phyloP scores from a whole-genome alignment of 2,113 vertebrate genomes.

The Acinonyx jubatus region DNA sequence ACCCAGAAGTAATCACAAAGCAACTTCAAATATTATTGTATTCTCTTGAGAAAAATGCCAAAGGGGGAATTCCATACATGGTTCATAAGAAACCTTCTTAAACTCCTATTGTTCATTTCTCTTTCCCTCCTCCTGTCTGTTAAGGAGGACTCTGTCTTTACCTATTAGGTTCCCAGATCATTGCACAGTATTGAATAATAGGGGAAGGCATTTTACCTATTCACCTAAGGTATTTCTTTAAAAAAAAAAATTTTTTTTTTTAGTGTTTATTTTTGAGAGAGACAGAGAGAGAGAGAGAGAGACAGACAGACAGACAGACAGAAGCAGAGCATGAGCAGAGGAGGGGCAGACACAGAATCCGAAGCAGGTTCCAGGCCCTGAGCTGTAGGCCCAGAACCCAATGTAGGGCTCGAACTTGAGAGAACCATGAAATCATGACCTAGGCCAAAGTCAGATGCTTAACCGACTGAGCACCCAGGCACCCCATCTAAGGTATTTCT shows the following conservation, averaged over 20 bases:
- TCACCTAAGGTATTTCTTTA: neutral
- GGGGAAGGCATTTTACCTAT: neutral
- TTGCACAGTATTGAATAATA: neutral
- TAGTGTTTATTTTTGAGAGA: no score
- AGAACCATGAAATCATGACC: no score
- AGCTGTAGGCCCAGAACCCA: no score
- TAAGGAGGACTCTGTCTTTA: neutral
- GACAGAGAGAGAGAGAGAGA: no score
- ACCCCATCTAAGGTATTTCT: neutral
- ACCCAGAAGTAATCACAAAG: neutral
- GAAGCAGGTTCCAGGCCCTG: no score
- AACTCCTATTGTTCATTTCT: neutral
- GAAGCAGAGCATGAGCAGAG: no score
- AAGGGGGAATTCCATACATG: neutral
- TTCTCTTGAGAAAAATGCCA: neutral
- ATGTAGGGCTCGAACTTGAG: no score
- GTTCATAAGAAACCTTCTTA: neutral
- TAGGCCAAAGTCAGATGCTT: no score
- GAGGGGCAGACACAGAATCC: no score
- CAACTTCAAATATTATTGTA: neutral
- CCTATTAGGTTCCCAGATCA: neutral
- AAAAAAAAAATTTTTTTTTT: no score
- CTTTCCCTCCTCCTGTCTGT: neutral
- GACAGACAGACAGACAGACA: rapidly evolving
- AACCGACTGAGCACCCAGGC: no score